Evolutionary conservation across 2,888 invertebrate genomes (phyloP).

Genomic region (Graphium colonna): DNA sequence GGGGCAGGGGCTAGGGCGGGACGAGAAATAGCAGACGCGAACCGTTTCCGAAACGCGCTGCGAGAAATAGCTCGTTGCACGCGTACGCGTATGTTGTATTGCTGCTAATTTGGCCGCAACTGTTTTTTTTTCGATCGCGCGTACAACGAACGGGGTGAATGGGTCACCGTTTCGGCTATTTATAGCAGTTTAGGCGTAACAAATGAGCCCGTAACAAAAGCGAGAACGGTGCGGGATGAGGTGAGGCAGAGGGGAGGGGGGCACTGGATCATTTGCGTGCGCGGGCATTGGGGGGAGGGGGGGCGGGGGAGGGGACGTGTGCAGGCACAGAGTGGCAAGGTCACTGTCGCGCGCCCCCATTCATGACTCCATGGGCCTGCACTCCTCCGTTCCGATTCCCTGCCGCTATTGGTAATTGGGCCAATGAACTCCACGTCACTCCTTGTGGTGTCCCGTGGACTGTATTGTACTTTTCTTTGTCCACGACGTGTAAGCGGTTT

Average conservation of each 20-base stretch:
- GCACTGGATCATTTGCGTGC: slow-evolving; percentile 24
- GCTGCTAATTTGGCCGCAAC: no score
- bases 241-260: slow-evolving; percentile 14
- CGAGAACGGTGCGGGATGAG: slow-evolving; percentile 5
- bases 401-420: slow-evolving; percentile 8
- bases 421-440: slow-evolving; percentile 7
- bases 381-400: slow-evolving; percentile 8
- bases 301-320: slow-evolving; percentile 2
- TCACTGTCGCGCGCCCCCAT: slow-evolving; percentile 24
- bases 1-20: slow-evolving; percentile 9
- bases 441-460: no score
- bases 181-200: slow-evolving; percentile 16
- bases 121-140: no score
- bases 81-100: no score
- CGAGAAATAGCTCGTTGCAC: no score
- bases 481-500: no score
- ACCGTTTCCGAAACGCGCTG: background rate
- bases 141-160: background rate
- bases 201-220: slow-evolving; percentile 21
- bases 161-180: slow-evolving; percentile 9
- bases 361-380: slow-evolving; percentile 19
- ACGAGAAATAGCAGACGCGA: slow-evolving; percentile 9
- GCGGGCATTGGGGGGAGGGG: slow-evolving; percentile 6
- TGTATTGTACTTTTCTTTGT: no score
- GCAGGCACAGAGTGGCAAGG: slow-evolving; percentile 23